Evolutionary conservation across 2,888 invertebrate genomes (phyloP), one percentile per base, ranked within the genome.

Genomic region (Mythimna albipuncta): DNA sequence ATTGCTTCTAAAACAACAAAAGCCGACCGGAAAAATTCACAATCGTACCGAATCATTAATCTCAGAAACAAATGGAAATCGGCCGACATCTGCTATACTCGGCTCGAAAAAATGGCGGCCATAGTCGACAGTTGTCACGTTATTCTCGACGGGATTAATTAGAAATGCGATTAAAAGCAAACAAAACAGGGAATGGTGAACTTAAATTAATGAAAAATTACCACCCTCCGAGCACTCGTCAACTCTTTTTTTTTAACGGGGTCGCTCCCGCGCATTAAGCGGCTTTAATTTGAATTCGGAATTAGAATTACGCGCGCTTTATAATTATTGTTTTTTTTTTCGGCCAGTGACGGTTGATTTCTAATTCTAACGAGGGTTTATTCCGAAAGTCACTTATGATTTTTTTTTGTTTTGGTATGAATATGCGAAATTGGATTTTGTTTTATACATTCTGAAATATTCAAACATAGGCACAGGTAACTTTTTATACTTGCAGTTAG

Each of bases 141-240:
- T 96, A 96, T 96, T 96, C 96, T 96, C 96, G 95, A 93, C 95
- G 96, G 96, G 96, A 96, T 96, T 96, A 96, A 96, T 96, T 96
- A 96, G 96, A 96, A 96, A 96, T 96, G 95, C 96, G 96, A 96
- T 96, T 96, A 96, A 96, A 96, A 96, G 95, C 96, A 96, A 96
- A 96, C 96, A 96, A 96, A 96, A 96, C 96, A 96, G 96, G 95
- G 95, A 96, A 95, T 95, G 95, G 96, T 96, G 96, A 96, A 96
- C 96, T 96, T 96, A 96, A 96, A 96, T 96, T 96, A 96, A 96
- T 96, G 96, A 96, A 96, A 96, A 96, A 96, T 96, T 96, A 96
- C 96, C 96, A 96, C 96, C 96, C 96, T 95, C 95, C 93, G 95
- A 92, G 94, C 93, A 93, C 93, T 96, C 96, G 95, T 95, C 96